Evolutionary conservation across 1,140 invertebrate genomes (phyloP), one percentile per base, ranked within the genome.

Genomic region (Drosophila willistoni): DNA sequence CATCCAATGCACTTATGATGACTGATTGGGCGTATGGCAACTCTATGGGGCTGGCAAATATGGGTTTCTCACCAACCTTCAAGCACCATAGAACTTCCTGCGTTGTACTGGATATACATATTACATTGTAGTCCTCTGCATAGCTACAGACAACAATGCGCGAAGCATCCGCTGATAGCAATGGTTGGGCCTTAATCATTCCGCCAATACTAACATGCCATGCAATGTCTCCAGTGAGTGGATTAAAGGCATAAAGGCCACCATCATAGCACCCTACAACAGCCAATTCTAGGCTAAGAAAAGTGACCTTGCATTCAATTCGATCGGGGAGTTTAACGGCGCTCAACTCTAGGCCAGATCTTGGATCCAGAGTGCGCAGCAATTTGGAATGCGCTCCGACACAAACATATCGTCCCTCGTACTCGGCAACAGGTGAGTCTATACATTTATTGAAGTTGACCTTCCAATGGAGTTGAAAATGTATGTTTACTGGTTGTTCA

Each of bases 201-300:
- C 92, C 93, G 3, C 82, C 90, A 41, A 94, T 93, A 55, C 87
- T 60, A 64, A 93, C 93, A 14, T 68, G 90, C 93, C 94, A 94
- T 17, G 77, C 56, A 14, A 93, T 77, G 1, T 77, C 63, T 12
- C 94, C 94, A 63, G 69, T 90, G 33, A 72, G 39, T 3, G 86
- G 71, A 71, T 93, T 74, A 2, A 94, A 73, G 7, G 92, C 90
- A 73, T 95, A 94, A 0, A 95, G 71, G 39, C 71, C 68, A 13
- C 92, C 89, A 91, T 94, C 93, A 87, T 95, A 95, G 72, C 94
- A 94, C 63, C 94, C 94, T 92, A 91, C 67, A 85, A 92, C 65
- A 0, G 80, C 81, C 14, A 90, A 36, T 10, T 91, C 41, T 7
- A 71, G 54, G 19, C 64, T 80, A 0, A 82, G 44, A 22, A 73